Evolutionary conservation across 2,113 vertebrate genomes (phyloP).

Genomic region (Meleagris gallopavo): DNA sequence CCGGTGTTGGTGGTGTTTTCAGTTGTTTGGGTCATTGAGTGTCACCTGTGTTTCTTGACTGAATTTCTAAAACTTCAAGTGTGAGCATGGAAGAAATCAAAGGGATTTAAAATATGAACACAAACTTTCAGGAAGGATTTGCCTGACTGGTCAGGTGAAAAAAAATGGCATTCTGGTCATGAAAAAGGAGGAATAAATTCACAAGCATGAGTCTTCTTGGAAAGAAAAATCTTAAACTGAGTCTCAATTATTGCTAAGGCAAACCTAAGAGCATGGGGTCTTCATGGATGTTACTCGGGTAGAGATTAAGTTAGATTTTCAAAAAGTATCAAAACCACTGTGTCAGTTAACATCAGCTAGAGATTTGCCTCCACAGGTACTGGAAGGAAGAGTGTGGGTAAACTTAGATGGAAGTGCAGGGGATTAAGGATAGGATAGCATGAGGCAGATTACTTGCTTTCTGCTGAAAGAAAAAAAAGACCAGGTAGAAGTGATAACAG

Average conservation of each 20-base stretch:
- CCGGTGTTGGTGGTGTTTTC: not conserved
- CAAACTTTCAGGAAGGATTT: conserved; percentile 51
- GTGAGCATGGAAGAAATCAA: conserved; percentile 45
- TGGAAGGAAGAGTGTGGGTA: not conserved
- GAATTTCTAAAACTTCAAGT: conserved; percentile 27
- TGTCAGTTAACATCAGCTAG: not conserved
- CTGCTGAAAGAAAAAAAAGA: not conserved
- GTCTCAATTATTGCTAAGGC: conserved; percentile 1
- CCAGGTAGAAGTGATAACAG: not conserved
- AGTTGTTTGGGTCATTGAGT: conserved; percentile 22
- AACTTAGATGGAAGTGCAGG: not conserved
- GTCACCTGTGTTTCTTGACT: conserved; percentile 14
- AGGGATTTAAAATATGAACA: conserved; percentile 48
- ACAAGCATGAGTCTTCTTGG: conserved; percentile 41
- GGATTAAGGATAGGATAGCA: not conserved
- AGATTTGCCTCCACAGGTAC: not conserved
- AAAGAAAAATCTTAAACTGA: conserved; percentile 37
- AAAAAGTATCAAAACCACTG: not conserved
- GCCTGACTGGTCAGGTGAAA: conserved; percentile 34
- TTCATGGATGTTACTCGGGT: not conserved
- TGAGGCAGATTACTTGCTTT: not conserved
- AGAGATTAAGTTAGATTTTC: not conserved
- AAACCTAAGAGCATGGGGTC: not conserved
- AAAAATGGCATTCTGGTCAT: conserved; percentile 10
- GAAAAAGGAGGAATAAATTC: conserved; percentile 51